Base-by-base conservation (phyloP, 1,140 invertebrate genomes). In the Brachionus manjavacas region DNA sequence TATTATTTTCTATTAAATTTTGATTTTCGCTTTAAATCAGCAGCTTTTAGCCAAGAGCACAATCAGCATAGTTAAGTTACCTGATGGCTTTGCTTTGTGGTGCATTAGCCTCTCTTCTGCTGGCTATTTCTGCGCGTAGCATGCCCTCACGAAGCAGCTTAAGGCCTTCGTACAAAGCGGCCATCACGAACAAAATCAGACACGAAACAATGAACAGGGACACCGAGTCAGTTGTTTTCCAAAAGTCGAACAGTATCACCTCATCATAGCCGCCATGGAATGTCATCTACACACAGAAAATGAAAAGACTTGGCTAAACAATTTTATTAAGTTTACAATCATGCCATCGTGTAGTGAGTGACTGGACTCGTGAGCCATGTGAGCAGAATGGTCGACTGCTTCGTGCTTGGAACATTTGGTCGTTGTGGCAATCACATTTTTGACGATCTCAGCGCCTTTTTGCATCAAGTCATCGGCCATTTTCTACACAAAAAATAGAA, bases 401-500 rank as follows among this genome's bases (percentile, higher is more conserved):
- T 80, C 43, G 8, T 52, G 28, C 49, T 80, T 80, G 25, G 31
- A 49, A 39, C 76, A 80, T 23, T 80, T 80, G 20, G 41, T 80
- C 9, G 76, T 78, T 78, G 74, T 20, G 1, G 28, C 14, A 16
- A 78, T 49, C 14, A 80, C 20, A 16, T 49, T 55, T 6, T 2
- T 64, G n/a, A 80, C 16, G 7, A 55, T 25, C 20, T 80, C 28
- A 23, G 43, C 39, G 14, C 41, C 23, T 20, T 35, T 72, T 3
- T 39, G 8, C 23, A 39, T 6, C 8, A 72, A 92, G 93, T 55
- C 88, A 87, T 87, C 92, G 93, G 83, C 90, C 90, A 16, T 89
- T 89, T 88, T 89, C 87, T 68, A 4, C n/a, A 4, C 12, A 31
- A 14, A 25, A 28, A 14, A 12, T 31, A 68, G n/a, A 68, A 68